Evolutionary conservation across 1,140 invertebrate species (phyloP), one percentile per base, ranked within the genome.

Genomic region (Chionoecetes opilio): DNA sequence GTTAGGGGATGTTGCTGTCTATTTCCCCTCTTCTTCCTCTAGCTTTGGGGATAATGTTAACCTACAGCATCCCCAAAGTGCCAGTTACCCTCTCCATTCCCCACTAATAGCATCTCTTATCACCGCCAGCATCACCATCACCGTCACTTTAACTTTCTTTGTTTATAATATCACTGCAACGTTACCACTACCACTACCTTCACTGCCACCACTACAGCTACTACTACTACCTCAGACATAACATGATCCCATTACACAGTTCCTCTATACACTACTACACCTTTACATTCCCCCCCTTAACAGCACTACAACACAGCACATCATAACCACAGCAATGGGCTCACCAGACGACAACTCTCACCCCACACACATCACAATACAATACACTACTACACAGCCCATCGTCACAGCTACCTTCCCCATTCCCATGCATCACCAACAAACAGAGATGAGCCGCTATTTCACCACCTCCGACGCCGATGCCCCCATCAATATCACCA

Each of bases 41-140:
- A n/a, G 21, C 63, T n/a, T n/a, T 75, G 26, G 21, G 63, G 21
- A 26, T 75, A 75, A 75, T 26, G 63, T 75, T 75, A 75, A 26
- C 63, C 63, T 75, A 26, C 21, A n/a, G 63, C 63, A n/a, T 75
- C 63, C 63, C 63, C 6, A 26, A 26, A 5, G 63, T 75, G 26
- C 63, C 63, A n/a, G 63, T 75, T 75, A 75, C 63, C 63, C 63
- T 75, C 63, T 75, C 63, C 63, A 75, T 75, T 46, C 41, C 63
- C 63, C 63, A n/a, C 63, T 75, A n/a, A 75, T n/a, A 26, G 63
- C 63, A 26, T n/a, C 63, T 75, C 63, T 75, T 75, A 75, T 75
- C 63, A 75, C 63, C 63, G 8, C 21, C 84, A 86, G 32, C 84
- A 86, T 38, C 32, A 86, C 84, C 84, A 86, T 86, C 84, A 86